Percentiles rank a stretch among this genome's conserved stretches.
Conservation (phyloP, 2,888 invertebrate species). For the Lamproptera curius region DNA sequence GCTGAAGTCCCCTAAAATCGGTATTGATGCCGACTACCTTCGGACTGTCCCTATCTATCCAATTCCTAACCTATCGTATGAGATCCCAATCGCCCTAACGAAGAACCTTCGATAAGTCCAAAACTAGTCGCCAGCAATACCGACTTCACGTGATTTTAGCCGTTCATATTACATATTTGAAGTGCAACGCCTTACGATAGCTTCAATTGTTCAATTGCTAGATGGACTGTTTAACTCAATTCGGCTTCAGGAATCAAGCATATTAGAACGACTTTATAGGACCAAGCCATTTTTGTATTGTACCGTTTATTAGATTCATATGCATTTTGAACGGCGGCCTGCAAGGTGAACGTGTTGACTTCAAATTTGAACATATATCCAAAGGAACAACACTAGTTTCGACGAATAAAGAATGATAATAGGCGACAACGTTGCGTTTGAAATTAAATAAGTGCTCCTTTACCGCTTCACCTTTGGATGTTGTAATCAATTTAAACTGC, state of each 20-base stretch:
- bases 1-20: too few relatives aligned
- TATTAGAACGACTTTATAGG: slow-evolving; percentile 9
- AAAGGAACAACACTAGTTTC: background rate
- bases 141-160: too few relatives aligned
- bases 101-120: too few relatives aligned
- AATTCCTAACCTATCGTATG: too few relatives aligned
- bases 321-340: slow-evolving; percentile 8
- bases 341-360: background rate
- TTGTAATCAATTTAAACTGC: slow-evolving; percentile 21
- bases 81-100: too few relatives aligned
- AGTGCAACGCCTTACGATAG: too few relatives aligned
- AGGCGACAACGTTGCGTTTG: background rate
- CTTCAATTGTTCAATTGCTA: too few relatives aligned
- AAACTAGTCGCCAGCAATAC: too few relatives aligned
- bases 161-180: too few relatives aligned
- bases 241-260: slow-evolving; percentile 7
- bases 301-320: slow-evolving; percentile 12
- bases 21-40: too few relatives aligned
- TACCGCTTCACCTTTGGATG: slow-evolving; percentile 11
- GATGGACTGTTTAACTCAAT: background rate
- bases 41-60: too few relatives aligned
- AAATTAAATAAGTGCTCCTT: background rate
- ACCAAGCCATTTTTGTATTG: slow-evolving; percentile 18
- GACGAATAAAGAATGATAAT: background rate
- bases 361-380: background rate